Conservation (phyloP, 2,888 invertebrate genomes). For the Odontocolon sp. region DNA sequence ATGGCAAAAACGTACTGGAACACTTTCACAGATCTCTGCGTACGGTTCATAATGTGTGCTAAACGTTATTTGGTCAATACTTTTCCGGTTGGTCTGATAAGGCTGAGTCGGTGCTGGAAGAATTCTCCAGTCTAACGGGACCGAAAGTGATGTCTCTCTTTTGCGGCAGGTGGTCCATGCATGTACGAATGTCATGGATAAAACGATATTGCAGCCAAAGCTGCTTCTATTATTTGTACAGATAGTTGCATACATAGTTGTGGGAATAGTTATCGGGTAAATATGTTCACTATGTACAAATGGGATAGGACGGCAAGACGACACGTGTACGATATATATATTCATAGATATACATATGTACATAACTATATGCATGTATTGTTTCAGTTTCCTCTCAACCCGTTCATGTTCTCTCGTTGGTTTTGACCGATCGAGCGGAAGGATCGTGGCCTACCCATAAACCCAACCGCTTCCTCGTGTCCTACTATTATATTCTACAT, state of each 20-base stretch:
- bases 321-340: background rate
- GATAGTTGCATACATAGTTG: too few relatives aligned
- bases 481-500: slow-evolving; percentile 3
- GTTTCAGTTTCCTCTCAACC: slow-evolving; percentile 3
- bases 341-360: too few relatives aligned
- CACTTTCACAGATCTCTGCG: background rate
- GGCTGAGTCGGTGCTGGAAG: slow-evolving; percentile 15
- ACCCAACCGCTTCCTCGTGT: slow-evolving; percentile 25
- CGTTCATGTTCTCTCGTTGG: slow-evolving; percentile 12
- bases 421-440: slow-evolving; percentile 71
- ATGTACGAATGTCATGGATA: slow-evolving; percentile 24
- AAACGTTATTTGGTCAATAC: slow-evolving; percentile 8
- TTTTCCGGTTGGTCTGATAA: slow-evolving; percentile 7
- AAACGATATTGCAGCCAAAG: slow-evolving; percentile 8
- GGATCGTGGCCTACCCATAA: slow-evolving; percentile 52
- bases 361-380: too few relatives aligned
- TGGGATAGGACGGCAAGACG: background rate
- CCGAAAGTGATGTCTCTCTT: slow-evolving; percentile 66
- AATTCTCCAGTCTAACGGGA: slow-evolving; percentile 64
- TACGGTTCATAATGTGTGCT: too few relatives aligned
- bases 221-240: too few relatives aligned
- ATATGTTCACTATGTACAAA: background rate
- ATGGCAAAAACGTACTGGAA: background rate
- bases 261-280: background rate
- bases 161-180: slow-evolving; percentile 67